Conservation (phyloP, 2,797 vertebrate species). For the Oreochromis mossambicus region DNA sequence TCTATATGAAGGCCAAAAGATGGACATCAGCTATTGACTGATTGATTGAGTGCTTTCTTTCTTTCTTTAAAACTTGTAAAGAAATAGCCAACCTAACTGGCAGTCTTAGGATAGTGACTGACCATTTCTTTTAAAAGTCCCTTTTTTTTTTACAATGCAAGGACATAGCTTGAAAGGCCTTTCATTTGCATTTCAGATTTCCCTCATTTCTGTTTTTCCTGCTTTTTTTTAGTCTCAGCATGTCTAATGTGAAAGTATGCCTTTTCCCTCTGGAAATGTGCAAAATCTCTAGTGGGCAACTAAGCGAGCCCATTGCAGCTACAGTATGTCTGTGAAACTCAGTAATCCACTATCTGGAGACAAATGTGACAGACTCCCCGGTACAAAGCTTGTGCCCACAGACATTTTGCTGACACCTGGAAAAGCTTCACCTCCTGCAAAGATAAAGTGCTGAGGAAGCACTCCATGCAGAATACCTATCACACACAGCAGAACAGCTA, state of each 20-base stretch:
- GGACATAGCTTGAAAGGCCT: neutral
- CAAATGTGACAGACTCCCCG: slow-evolving; percentile 42
- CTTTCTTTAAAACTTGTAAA: neutral
- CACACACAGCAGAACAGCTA: slow-evolving; percentile 2
- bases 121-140: neutral
- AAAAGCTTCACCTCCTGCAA: slow-evolving; percentile 30
- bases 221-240: neutral
- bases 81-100: neutral
- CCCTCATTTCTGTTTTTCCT: neutral
- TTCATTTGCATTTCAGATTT: neutral
- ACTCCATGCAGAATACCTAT: neutral
- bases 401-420: slow-evolving; percentile 54
- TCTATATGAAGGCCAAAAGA: neutral
- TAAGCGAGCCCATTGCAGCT: neutral
- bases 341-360: slow-evolving; percentile 18
- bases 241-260: slow-evolving; percentile 29
- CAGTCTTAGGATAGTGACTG: neutral
- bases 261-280: neutral
- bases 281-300: neutral
- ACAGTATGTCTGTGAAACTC: slow-evolving; percentile 16
- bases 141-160: neutral
- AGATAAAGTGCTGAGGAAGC: slow-evolving; percentile 43
- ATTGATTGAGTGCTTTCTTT: neutral
- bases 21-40: neutral
- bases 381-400: slow-evolving; percentile 13